Evolutionary conservation across 2,888 invertebrate species (phyloP).

Genomic region (Cristatella mucedo): DNA sequence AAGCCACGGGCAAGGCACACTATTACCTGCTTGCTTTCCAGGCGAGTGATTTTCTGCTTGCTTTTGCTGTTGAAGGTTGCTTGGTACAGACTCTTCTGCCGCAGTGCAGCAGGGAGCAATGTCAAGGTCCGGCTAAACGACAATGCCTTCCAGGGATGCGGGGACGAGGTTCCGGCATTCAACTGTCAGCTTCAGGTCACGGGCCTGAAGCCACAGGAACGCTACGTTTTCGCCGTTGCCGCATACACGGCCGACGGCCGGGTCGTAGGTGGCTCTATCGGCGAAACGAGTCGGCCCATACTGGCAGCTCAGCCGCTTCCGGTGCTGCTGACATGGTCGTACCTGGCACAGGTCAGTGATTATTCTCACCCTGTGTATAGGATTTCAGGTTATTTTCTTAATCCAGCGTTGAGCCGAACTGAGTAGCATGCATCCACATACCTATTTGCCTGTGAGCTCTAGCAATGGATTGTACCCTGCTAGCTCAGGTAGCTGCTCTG

Average conservation of each 20-base stretch:
- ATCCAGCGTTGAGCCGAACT: too few relatives aligned
- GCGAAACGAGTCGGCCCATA: constrained; percentile 32
- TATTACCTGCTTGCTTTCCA: too few relatives aligned
- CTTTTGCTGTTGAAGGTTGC: constrained; percentile 28
- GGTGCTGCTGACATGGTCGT: constrained; percentile 33
- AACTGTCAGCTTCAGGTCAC: constrained; percentile 21
- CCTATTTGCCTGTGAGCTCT: too few relatives aligned
- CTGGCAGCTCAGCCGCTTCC: constrained; percentile 33
- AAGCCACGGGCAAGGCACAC: too few relatives aligned
- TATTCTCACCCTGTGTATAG: too few relatives aligned
- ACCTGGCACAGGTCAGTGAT: constrained; percentile 28
- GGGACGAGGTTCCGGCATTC: constrained; percentile 21
- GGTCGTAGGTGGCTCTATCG: constrained; percentile 32
- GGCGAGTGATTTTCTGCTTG: too few relatives aligned
- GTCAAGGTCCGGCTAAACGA: constrained; percentile 35
- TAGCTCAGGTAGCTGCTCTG: too few relatives aligned
- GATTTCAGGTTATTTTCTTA: not conserved
- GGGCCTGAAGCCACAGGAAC: constrained; percentile 28
- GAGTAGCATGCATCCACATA: too few relatives aligned
- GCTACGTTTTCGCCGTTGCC: constrained; percentile 35
- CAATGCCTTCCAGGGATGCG: constrained; percentile 29
- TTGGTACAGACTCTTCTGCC: constrained; percentile 34
- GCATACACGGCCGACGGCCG: constrained; percentile 35
- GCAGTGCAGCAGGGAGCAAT: constrained; percentile 27
- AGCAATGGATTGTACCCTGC: not conserved